phyloP scores from a whole-genome alignment of 1,140 invertebrate species.

The Hermetia illucens region DNA sequence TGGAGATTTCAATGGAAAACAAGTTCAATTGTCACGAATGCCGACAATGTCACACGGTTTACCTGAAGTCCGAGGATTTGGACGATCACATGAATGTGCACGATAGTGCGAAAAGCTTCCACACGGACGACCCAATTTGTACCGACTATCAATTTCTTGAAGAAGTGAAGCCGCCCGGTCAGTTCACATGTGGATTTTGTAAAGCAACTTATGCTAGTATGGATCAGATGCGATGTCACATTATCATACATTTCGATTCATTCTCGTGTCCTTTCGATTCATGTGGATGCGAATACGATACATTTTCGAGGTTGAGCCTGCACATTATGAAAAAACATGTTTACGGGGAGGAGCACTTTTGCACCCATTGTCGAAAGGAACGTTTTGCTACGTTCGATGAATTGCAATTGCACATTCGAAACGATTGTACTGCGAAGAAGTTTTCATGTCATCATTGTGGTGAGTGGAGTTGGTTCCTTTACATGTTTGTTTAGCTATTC shows the following conservation, averaged over 20 bases:
- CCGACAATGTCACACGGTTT: not conserved
- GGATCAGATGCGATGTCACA: not conserved
- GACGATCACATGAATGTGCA: not conserved
- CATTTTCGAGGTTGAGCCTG: not conserved
- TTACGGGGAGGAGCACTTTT: not conserved
- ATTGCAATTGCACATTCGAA: not conserved
- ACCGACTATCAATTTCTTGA: slow-evolving; percentile 4
- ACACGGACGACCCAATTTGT: not conserved
- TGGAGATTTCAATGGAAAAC: not conserved
- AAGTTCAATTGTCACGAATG: not conserved
- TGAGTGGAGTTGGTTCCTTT: no score
- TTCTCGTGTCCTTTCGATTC: not conserved
- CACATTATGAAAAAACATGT: slow-evolving; percentile 1
- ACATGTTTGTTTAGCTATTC: not conserved
- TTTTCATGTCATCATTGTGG: slow-evolving; percentile 1
- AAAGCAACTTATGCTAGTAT: not conserved
- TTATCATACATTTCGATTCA: not conserved
- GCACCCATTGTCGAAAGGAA: not conserved
- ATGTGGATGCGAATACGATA: slow-evolving; percentile 1
- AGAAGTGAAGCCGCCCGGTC: not conserved
- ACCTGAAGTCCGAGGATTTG: not conserved
- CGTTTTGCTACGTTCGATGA: not conserved
- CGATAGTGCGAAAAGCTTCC: no score
- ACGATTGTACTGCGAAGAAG: not conserved
- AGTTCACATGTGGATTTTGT: not conserved